Conservation (phyloP, 2,113 vertebrate species). For the Nothocercus julius region DNA sequence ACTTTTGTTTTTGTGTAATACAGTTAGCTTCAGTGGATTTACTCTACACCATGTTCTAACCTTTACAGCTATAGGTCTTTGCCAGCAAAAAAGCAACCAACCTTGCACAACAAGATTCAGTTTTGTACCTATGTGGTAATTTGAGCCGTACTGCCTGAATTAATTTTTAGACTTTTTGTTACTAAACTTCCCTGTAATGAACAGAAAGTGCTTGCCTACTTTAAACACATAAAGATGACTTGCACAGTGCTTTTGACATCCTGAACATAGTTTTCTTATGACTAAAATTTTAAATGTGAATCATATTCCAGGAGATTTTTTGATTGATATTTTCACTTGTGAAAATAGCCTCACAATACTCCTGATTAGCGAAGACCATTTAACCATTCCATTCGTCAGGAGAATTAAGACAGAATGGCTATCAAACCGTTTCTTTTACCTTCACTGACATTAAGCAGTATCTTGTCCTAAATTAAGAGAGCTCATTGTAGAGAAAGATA, state of each 20-base stretch:
- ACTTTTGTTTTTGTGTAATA: background rate
- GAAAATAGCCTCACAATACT: background rate
- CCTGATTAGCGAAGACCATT: background rate
- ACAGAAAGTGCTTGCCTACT: background rate
- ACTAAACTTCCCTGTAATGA: background rate
- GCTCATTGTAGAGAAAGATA: background rate
- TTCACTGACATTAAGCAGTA: background rate
- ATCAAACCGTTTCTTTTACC: background rate
- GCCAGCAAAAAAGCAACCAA: background rate
- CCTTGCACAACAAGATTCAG: background rate
- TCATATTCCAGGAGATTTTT: slow-evolving; percentile 8
- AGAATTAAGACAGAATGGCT: background rate
- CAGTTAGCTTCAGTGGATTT: background rate
- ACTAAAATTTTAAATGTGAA: background rate
- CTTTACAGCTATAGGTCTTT: background rate
- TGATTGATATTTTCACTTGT: background rate
- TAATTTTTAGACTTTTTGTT: background rate
- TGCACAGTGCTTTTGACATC: background rate
- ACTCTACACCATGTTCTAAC: background rate
- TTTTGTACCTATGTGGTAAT: background rate
- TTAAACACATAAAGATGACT: background rate
- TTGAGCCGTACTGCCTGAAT: background rate
- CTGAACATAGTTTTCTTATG: background rate
- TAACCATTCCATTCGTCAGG: background rate
- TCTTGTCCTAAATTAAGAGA: background rate